phyloP scores from a whole-genome alignment of 92 coral and sea anemone species.

The Umimayanthus chanpuru region DNA sequence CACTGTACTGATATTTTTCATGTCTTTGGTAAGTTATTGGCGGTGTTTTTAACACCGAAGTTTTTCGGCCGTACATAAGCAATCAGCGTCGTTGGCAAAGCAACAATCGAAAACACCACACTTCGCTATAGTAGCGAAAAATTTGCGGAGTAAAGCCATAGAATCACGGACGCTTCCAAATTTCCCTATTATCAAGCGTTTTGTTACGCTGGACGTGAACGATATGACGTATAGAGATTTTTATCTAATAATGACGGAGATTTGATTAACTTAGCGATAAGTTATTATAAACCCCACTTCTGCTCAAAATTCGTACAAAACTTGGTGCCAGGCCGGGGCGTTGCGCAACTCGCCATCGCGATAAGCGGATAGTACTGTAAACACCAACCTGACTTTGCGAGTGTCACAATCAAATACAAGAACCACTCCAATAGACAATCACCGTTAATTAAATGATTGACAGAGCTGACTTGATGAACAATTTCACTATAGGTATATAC shows the following conservation, averaged over 20 bases:
- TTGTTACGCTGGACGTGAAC: not conserved
- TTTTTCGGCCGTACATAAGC: not conserved
- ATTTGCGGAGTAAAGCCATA: not conserved
- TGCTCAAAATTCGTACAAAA: not conserved
- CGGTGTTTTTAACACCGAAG: not conserved
- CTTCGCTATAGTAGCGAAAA: not conserved
- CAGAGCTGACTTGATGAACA: conserved; percentile 22
- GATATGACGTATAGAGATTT: not conserved
- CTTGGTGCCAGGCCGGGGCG: not conserved
- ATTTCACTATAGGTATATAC: conserved; percentile 16
- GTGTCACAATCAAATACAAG: conserved; percentile 4
- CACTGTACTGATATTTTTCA: not conserved
- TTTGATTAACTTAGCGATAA: conserved; percentile 28
- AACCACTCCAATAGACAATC: conserved; percentile 27
- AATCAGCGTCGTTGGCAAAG: conserved; percentile 2
- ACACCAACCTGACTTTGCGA: conserved; percentile 4
- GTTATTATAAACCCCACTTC: not conserved
- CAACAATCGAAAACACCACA: not conserved
- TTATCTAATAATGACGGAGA: not conserved
- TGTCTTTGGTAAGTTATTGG: too few relatives aligned
- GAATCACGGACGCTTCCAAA: not conserved
- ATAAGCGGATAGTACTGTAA: not conserved
- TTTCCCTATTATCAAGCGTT: not conserved
- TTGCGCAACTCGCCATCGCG: conserved; percentile 15
- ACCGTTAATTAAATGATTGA: conserved; percentile 35